A percentile compares a stretch with the other conserved stretches of the same genome.
These are phyloP conservation scores for Galendromus occidentalis DNA, from an alignment of 1,140 invertebrate species.

Conservation along the genomic window DNA sequence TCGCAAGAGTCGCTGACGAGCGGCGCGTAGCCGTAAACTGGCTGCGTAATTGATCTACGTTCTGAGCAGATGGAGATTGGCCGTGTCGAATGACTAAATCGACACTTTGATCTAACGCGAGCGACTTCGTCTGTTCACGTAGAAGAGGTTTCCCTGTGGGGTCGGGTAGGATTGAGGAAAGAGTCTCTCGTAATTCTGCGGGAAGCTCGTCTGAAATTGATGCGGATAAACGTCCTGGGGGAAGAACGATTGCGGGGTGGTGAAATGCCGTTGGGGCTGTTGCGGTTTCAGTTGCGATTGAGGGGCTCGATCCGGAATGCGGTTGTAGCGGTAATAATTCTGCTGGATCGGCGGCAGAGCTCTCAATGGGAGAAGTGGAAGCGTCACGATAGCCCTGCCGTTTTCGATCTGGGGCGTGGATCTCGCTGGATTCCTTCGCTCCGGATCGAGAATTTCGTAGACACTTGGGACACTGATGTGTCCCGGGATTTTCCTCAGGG, in stretches of 20 bases:
- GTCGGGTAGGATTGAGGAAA: not conserved
- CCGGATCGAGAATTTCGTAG: slow-evolving; percentile 2
- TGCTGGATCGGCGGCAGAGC: not conserved
- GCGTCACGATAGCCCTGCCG: not conserved
- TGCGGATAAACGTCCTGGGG: not conserved
- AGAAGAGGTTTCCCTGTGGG: not conserved
- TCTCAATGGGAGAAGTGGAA: not conserved
- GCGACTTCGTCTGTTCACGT: not conserved
- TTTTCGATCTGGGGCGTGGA: not conserved
- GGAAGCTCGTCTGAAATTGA: not conserved
- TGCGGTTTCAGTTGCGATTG: not conserved
- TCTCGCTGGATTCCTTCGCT: not conserved
- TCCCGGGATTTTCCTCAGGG: not conserved
- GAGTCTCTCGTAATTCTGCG: not conserved
- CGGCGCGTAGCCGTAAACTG: too few relatives aligned
- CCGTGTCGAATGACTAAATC: too few relatives aligned
- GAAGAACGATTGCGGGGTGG: not conserved
- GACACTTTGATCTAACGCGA: too few relatives aligned
- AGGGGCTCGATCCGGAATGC: not conserved
- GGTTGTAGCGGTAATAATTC: slow-evolving; percentile 7
- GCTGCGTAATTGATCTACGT: too few relatives aligned
- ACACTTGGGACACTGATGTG: not conserved
- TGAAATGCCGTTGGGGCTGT: not conserved
- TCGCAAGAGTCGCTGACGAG: too few relatives aligned
- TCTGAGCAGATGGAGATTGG: too few relatives aligned